Conservation (phyloP, 2,888 invertebrate species). For the Blera fallax region DNA sequence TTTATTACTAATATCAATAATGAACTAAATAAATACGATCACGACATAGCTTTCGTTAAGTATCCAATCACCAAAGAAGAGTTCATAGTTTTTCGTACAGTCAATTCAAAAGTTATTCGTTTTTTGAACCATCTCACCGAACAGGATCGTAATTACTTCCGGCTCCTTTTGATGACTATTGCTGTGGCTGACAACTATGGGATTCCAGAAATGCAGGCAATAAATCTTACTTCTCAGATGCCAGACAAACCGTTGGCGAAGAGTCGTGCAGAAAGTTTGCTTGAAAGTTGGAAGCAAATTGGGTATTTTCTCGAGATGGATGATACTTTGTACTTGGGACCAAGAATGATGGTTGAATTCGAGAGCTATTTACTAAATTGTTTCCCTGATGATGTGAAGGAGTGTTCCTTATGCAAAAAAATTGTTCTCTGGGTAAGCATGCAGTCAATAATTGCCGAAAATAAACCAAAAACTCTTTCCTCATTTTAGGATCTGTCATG, state of each 20-base stretch:
- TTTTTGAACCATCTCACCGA: conserved; percentile 73
- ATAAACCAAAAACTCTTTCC: not conserved
- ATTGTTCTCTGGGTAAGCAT: conserved; percentile 76
- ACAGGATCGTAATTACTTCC: conserved; percentile 75
- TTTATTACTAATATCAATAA: conserved; percentile 74
- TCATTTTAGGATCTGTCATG: conserved; percentile 75
- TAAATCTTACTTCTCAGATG: conserved; percentile 72
- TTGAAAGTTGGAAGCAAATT: conserved; percentile 74
- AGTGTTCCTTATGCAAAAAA: conserved; percentile 75
- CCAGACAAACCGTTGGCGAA: conserved; percentile 74
- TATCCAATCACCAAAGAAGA: conserved; percentile 74
- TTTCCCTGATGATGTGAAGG: conserved; percentile 74
- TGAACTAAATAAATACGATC: conserved; percentile 73
- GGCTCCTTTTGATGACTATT: conserved; percentile 73
- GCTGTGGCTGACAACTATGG: conserved; percentile 73
- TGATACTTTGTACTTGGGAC: conserved; percentile 75
- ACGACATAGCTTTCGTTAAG: conserved; percentile 74
- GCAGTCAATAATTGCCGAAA: not conserved
- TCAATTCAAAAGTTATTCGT: conserved; percentile 73
- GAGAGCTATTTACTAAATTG: conserved; percentile 74
- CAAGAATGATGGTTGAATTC: conserved; percentile 75
- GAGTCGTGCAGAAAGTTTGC: conserved; percentile 74
- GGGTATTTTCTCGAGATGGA: conserved; percentile 75
- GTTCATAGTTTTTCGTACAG: conserved; percentile 75
- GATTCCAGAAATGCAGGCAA: conserved; percentile 73